A percentile compares a stretch with the other conserved stretches of the same genome.
These are phyloP conservation scores for Sceloporus tristichus DNA, from an alignment of 2,113 vertebrate species.

Conservation along the genomic window DNA sequence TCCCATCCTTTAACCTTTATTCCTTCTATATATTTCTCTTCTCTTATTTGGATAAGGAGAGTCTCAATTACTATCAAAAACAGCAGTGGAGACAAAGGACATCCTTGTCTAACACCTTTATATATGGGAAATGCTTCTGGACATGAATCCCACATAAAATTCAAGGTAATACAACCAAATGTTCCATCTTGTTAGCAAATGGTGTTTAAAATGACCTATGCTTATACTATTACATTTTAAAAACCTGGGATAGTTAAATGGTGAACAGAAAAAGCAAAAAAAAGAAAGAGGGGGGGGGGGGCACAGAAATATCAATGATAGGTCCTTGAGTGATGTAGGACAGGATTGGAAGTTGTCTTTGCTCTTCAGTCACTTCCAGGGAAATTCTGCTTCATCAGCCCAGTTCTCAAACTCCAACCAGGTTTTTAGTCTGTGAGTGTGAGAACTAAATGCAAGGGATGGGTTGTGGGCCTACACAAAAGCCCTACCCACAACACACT, in stretches of 20 bases:
- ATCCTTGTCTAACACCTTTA: no score
- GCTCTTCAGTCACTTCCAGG: neutral
- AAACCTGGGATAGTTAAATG: neutral
- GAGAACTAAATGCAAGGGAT: neutral
- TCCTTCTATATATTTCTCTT: no score
- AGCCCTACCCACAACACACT: no score
- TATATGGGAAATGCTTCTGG: neutral
- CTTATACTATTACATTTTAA: neutral
- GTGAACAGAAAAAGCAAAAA: neutral
- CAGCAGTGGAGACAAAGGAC: no score
- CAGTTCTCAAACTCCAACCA: neutral
- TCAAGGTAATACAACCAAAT: neutral
- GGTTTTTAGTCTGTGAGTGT: no score
- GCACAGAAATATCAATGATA: neutral
- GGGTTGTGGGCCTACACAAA: neutral
- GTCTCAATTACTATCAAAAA: no score
- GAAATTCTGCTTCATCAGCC: neutral
- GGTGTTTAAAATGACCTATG: neutral
- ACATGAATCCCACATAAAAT: neutral
- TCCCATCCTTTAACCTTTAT: no score
- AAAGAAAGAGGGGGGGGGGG: neutral
- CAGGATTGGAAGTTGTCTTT: neutral
- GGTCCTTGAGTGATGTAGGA: neutral
- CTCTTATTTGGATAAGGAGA: no score
- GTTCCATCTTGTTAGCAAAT: constrained; percentile 13